phyloP scores from a whole-genome alignment of 30 jellyfish, hydroid and myxozoan species.

The Sanderia malayensis region DNA sequence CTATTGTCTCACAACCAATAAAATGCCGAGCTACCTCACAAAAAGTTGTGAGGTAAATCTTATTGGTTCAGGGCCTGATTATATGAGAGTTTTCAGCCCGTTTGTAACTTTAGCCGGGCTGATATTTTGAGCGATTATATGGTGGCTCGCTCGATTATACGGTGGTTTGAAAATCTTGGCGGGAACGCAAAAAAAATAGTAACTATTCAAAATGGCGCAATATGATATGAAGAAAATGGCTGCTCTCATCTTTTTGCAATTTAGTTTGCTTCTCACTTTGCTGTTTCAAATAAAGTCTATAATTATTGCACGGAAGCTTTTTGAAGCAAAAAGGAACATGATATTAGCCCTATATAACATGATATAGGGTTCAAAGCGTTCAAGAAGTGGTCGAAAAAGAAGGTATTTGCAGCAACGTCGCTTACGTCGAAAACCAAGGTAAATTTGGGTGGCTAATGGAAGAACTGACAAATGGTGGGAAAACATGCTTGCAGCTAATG shows the following conservation, averaged over 20 bases:
- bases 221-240: neutral
- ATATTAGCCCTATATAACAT: neutral
- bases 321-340: neutral
- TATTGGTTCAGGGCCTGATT: too few relatives aligned
- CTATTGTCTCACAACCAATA: too few relatives aligned
- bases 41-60: too few relatives aligned
- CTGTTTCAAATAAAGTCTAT: neutral
- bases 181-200: constrained; percentile 4
- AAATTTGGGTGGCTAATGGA: constrained; percentile 18
- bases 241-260: neutral
- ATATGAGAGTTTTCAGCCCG: too few relatives aligned
- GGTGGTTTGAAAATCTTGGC: neutral
- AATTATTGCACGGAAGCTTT: neutral
- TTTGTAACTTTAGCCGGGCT: constrained; percentile 31
- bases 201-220: neutral
- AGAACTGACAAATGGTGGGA: constrained; percentile 58
- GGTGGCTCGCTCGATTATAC: neutral
- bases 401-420: neutral
- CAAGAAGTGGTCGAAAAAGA: neutral
- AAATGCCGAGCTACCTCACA: too few relatives aligned
- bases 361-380: neutral
- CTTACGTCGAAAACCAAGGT: constrained; percentile 11
- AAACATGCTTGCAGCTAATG: constrained; percentile 33
- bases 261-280: neutral
- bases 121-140: constrained; percentile 14